Evolutionary conservation across 2,888 invertebrate species (phyloP).

Genomic region (Drosophila borborema): DNA sequence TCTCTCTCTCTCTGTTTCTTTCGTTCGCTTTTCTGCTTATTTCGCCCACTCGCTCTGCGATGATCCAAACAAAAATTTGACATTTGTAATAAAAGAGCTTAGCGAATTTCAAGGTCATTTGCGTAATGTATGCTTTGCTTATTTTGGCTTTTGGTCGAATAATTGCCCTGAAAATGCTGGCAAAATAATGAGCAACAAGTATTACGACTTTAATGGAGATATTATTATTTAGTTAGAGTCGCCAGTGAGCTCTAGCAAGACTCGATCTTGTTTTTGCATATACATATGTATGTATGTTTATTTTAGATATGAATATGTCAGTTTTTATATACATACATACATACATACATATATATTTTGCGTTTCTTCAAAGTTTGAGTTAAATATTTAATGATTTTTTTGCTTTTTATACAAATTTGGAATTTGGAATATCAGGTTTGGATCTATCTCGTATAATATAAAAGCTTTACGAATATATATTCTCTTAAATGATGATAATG

Average conservation of each 20-base stretch:
- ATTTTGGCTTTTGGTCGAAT: constrained; percentile 25
- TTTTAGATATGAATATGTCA: neutral
- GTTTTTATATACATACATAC: neutral
- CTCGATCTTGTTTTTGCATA: neutral
- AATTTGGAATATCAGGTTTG: neutral
- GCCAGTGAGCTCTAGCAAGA: neutral
- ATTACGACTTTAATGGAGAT: constrained; percentile 23
- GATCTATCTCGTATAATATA: too few relatives aligned
- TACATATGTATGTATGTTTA: neutral
- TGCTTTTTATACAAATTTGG: neutral
- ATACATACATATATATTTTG: neutral
- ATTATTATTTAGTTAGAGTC: constrained; percentile 20
- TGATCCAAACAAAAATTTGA: constrained; percentile 20
- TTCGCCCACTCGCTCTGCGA: constrained; percentile 21
- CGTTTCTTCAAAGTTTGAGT: neutral
- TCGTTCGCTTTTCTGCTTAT: neutral
- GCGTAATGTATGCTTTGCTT: constrained; percentile 36
- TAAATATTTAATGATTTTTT: too few relatives aligned
- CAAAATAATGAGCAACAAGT: constrained; percentile 35
- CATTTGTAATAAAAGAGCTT: constrained; percentile 31
- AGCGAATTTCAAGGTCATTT: constrained; percentile 51
- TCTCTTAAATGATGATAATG: neutral
- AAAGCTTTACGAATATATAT: too few relatives aligned
- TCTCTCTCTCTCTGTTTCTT: neutral
- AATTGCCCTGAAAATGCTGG: constrained; percentile 36